Evolutionary conservation across 2,888 invertebrate species (phyloP), one percentile per base, ranked within the genome.

Genomic region (Lasioglossum figueresi): DNA sequence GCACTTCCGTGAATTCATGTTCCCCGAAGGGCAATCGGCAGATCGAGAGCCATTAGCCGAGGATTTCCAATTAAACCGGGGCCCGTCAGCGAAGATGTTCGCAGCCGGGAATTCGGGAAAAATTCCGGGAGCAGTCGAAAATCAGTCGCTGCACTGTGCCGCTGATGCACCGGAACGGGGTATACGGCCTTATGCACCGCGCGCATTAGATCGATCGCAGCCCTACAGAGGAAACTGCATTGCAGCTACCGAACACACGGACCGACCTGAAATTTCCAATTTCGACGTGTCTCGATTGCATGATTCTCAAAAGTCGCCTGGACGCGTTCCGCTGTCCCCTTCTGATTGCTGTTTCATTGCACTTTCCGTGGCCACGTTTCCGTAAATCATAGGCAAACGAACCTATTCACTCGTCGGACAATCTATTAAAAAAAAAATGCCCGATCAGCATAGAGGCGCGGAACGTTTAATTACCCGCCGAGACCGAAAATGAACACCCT

Each of bases 171-270:
- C 78, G 77, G 68, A 83, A 79, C 87, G 72, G 66, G 78, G 75
- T 80, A 78, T 80, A 86, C 78, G 76, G 80, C 81, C 85, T 86
- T 85, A 86, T 86, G 85, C 87, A 87, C 82, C 87, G 86, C 87
- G 87, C 85, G 88, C 88, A 89, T 90, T 89, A 90, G 82, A 90
- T 90, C 90, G 90, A 90, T 89, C 82, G 90, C 82, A 66, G 81
- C 82, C 83, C 86, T 84, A 90, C 79, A 74, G 79, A 80, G 83
- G 89, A 84, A 90, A 82, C 90, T 89, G 90, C 90, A 90, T 86
- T 90, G 91, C 90, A 86, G 91, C 78, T 82, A 82, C 79, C 68
- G 83, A 75, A 82, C 75, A 78, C 77, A 76, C 72, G 68, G 81
- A 19, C 70, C 68, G 68, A 75, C 84, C 81, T 70, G 79, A 82